Percentiles rank a stretch among this genome's conserved stretches.
Evolutionary conservation across 1,140 invertebrate species (phyloP).

Genomic region (Ladona fulva): DNA sequence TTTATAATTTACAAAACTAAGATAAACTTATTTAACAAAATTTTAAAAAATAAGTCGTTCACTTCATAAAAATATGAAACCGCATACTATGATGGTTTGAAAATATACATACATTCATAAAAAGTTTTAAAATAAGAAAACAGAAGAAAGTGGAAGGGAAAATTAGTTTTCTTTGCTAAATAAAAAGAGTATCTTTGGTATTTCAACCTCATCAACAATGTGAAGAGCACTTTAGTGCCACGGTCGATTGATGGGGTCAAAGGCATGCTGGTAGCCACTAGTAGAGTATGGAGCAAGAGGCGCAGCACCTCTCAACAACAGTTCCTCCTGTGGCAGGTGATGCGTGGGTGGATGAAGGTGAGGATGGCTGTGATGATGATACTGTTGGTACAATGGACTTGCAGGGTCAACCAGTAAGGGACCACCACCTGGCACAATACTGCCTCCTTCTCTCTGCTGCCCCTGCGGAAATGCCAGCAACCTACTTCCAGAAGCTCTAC

Average conservation of each 20-base stretch:
- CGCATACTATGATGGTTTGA: not conserved
- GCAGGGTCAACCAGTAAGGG: not conserved
- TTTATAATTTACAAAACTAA: not conserved
- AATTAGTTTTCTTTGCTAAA: not conserved
- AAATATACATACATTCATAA: not conserved
- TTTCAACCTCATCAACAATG: not conserved
- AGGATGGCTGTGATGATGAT: not conserved
- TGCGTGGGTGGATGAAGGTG: not conserved
- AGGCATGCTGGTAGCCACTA: not conserved
- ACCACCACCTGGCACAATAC: not conserved
- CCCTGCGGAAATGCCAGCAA: not conserved
- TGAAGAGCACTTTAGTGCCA: not conserved
- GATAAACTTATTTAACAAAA: not conserved
- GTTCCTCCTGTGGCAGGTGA: not conserved
- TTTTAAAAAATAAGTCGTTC: not conserved
- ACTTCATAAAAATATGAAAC: not conserved
- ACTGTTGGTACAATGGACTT: not conserved
- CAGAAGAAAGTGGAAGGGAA: not conserved
- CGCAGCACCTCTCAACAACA: not conserved
- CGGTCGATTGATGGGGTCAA: not conserved
- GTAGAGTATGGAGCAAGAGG: not conserved
- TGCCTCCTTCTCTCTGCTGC: not conserved
- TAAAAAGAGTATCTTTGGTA: not conserved
- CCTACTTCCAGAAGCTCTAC: not conserved
- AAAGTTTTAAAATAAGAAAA: not conserved